Conservation (phyloP, 2,888 invertebrate species). For the Ochropacha duplaris region DNA sequence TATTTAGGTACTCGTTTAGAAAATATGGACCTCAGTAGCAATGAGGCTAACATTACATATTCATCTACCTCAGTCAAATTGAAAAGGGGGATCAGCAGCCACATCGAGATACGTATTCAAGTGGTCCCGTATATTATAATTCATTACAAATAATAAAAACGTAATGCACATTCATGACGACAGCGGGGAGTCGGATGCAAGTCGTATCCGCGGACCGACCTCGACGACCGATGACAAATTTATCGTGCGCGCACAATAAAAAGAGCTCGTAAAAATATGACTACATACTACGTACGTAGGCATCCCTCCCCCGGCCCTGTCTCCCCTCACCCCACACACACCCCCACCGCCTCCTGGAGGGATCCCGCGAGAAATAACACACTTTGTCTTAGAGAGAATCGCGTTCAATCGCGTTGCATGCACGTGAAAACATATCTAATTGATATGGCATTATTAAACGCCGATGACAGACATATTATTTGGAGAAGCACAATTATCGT, state of each 20-base stretch:
- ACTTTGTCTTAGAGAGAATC: conserved; percentile 75
- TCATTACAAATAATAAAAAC: conserved; percentile 5
- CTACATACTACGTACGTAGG: conserved; percentile 31
- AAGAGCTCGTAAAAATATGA: conserved; percentile 77
- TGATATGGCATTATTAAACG: conserved; percentile 33
- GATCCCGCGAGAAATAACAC: conserved; percentile 78
- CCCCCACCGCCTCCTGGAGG: conserved; percentile 19
- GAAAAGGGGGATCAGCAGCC: background rate
- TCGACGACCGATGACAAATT: conserved; percentile 67
- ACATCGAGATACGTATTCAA: background rate
- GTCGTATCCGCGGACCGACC: conserved; percentile 10
- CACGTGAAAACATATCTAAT: conserved; percentile 16
- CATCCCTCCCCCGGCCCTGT: conserved; percentile 13
- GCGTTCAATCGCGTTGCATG: conserved; percentile 57
- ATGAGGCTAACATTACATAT: background rate
- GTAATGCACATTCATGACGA: conserved; percentile 2
- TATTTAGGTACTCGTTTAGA: background rate
- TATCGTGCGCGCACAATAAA: conserved; percentile 73
- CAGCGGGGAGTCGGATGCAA: conserved; percentile 7
- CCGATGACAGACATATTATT: too few relatives aligned
- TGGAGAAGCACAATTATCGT: background rate
- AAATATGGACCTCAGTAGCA: background rate
- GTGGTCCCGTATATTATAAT: background rate
- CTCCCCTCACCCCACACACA: conserved; percentile 21
- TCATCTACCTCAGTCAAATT: background rate